Evolutionary conservation across 2,797 vertebrate genomes (phyloP).

Genomic region (Kryptolebias ocellatus): DNA sequence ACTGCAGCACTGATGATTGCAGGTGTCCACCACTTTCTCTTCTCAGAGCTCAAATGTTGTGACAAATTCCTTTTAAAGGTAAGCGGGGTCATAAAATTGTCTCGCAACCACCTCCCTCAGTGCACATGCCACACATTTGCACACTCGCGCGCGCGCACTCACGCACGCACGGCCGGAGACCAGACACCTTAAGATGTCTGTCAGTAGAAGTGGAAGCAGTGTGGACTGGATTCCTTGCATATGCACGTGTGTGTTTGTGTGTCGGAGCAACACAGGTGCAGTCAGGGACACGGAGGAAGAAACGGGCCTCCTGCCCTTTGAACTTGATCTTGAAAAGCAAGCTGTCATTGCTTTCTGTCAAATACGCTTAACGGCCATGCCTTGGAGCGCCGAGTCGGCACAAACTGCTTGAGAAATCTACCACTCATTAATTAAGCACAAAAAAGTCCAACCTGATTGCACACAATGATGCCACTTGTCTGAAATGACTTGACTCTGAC

Average conservation of each 20-base stretch:
- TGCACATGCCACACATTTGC: background rate
- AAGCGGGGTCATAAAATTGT: conserved; percentile 68
- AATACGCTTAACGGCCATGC: conserved; percentile 66
- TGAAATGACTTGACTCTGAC: conserved; percentile 18
- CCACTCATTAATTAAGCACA: conserved; percentile 14
- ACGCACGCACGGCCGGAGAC: conserved; percentile 19
- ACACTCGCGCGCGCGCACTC: conserved; percentile 11
- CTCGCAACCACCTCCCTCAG: conserved; percentile 50
- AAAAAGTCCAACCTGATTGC: conserved; percentile 13
- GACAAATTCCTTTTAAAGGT: conserved; percentile 72
- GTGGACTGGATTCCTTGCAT: conserved; percentile 16
- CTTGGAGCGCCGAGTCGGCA: conserved; percentile 61
- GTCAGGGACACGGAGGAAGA: conserved; percentile 75
- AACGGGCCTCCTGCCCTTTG: conserved; percentile 76
- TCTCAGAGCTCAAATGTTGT: conserved; percentile 55
- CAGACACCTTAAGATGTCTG: conserved; percentile 53
- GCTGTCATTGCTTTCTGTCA: conserved; percentile 75
- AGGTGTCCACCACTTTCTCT: conserved; percentile 71
- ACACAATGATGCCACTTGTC: background rate
- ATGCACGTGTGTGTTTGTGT: conserved; percentile 24
- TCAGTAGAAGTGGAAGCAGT: conserved; percentile 42
- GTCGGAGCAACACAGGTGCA: conserved; percentile 77
- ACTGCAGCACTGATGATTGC: conserved; percentile 60
- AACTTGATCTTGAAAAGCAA: conserved; percentile 83
- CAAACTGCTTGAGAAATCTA: conserved; percentile 47